Base-by-base conservation (phyloP, 2,888 invertebrate species). In the Phrixothrix hirtus region DNA sequence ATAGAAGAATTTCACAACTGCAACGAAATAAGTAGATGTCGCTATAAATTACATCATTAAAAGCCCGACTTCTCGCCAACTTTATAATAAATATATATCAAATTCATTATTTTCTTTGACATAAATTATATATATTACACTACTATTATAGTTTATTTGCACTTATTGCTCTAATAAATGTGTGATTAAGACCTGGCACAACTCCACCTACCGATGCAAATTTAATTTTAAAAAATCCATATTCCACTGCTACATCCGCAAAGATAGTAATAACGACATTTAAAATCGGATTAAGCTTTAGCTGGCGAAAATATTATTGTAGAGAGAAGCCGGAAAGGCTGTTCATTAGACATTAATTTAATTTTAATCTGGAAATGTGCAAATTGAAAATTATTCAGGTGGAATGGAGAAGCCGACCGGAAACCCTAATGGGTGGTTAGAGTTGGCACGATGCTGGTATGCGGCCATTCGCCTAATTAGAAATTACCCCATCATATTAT, bases 371-470 rank as follows among this genome's bases (percentile, higher is more conserved):
- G 60, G 60, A 64, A 67, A 67, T 67, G 68, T 67, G 68, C 64
- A 69, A 70, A 72, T 71, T 71, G 70, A 71, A 71, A 72, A 70
- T 71, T 70, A 68, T 69, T 69, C 70, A 71, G 69, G 70, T 71
- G 68, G 68, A 71, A 67, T 61, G 58, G 69, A 63, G 65, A 66
- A 70, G 67, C 67, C 66, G 64, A 70, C 68, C 68, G 69, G 70
- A 70, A 70, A 72, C 67, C 69, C 62, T 70, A 71, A 71, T 67
- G 67, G 68, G 58, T 59, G 64, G 60, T 55, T 57, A 58, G 61
- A 64, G 63, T 62, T 62, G 67, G 66, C 66, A 64, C 63, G 54
- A 59, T 62, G 57, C 59, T 64, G 64, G 62, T 64, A 64, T 62
- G 64, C 63, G 60, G 57, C 58, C 61, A 51, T 62, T 57, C 55